phyloP scores from a whole-genome alignment of 2,888 invertebrate genomes.

The Caenorhabditis plicata region DNA sequence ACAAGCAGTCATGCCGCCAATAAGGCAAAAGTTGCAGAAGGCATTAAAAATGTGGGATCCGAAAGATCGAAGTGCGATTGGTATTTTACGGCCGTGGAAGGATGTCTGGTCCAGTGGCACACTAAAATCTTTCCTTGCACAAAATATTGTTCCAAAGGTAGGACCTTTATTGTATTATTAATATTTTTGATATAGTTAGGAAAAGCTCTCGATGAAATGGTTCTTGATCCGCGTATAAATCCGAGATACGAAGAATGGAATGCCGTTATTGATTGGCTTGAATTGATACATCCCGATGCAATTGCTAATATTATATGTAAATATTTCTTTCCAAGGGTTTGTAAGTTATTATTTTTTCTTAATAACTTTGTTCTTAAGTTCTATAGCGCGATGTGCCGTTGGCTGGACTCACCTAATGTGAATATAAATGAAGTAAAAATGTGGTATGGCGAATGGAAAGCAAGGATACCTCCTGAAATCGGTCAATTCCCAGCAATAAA shows the following conservation, averaged over 20 bases:
- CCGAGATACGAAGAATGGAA: slow-evolving; percentile 46
- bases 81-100: slow-evolving; percentile 88
- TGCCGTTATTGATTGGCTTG: slow-evolving; percentile 82
- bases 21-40: slow-evolving; percentile 73
- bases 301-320: slow-evolving; percentile 82
- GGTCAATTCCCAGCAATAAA: slow-evolving; percentile 62
- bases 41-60: slow-evolving; percentile 72
- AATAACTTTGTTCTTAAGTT: slow-evolving; percentile 47
- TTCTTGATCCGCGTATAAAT: slow-evolving; percentile 47
- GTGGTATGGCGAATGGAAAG: slow-evolving; percentile 78
- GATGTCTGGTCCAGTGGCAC: slow-evolving; percentile 77
- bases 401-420: slow-evolving; percentile 85
- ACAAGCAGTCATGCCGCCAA: slow-evolving; percentile 80
- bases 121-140: slow-evolving; percentile 80
- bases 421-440: slow-evolving; percentile 85
- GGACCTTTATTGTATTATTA: no score
- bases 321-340: slow-evolving; percentile 82
- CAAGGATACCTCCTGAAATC: slow-evolving; percentile 70
- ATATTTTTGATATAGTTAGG: no score
- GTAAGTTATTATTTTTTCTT: slow-evolving; percentile 9
- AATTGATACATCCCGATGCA: slow-evolving; percentile 78
- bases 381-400: slow-evolving; percentile 71
- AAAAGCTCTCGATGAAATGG: slow-evolving; percentile 54
- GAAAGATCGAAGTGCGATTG: slow-evolving; percentile 84
- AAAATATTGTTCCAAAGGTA: slow-evolving; percentile 84